These are phyloP conservation scores for Brachyistius frenatus DNA, from an alignment of 2,113 vertebrate species.

Conservation along the genomic window DNA sequence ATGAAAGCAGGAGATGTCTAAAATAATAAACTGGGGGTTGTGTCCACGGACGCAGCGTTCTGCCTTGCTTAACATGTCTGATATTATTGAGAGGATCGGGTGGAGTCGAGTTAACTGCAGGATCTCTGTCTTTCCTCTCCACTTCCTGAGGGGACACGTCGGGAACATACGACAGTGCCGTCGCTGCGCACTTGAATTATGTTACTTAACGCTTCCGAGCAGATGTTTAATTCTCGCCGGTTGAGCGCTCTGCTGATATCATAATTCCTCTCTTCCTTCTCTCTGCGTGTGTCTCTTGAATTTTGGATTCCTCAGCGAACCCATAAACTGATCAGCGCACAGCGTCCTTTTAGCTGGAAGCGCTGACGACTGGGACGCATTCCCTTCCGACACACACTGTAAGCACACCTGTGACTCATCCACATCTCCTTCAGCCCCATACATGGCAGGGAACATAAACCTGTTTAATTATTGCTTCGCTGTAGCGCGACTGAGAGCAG, in stretches of 20 bases:
- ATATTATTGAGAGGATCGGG: slow-evolving; percentile 12
- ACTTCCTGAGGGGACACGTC: slow-evolving; percentile 27
- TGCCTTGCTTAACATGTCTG: not conserved
- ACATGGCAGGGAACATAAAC: slow-evolving; percentile 65
- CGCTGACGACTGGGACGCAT: slow-evolving; percentile 56
- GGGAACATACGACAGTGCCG: slow-evolving; percentile 31
- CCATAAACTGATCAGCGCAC: slow-evolving; percentile 20
- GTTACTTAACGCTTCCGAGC: slow-evolving; percentile 50
- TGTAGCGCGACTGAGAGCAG: slow-evolving; percentile 10
- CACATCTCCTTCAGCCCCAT: slow-evolving; percentile 54
- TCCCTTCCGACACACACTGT: slow-evolving; percentile 53
- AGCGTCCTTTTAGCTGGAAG: slow-evolving; percentile 20
- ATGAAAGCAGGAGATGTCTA: slow-evolving; percentile 37
- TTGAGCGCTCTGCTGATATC: slow-evolving; percentile 12
- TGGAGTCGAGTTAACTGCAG: slow-evolving; percentile 9
- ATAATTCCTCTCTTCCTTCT: slow-evolving; percentile 30
- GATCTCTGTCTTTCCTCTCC: slow-evolving; percentile 61
- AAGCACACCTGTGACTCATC: slow-evolving; percentile 79
- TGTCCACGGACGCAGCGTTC: not conserved
- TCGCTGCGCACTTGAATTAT: slow-evolving; percentile 45
- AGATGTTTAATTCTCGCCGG: slow-evolving; percentile 57
- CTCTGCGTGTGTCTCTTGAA: not conserved
- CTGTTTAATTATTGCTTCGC: slow-evolving; percentile 48
- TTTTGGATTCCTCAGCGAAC: not conserved
- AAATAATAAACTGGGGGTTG: slow-evolving; percentile 22